Percentiles rank a stretch among this genome's conserved stretches.
These are phyloP conservation scores for Drosophila nasuta DNA, from an alignment of 1,140 invertebrate species.

Conservation along the genomic window DNA sequence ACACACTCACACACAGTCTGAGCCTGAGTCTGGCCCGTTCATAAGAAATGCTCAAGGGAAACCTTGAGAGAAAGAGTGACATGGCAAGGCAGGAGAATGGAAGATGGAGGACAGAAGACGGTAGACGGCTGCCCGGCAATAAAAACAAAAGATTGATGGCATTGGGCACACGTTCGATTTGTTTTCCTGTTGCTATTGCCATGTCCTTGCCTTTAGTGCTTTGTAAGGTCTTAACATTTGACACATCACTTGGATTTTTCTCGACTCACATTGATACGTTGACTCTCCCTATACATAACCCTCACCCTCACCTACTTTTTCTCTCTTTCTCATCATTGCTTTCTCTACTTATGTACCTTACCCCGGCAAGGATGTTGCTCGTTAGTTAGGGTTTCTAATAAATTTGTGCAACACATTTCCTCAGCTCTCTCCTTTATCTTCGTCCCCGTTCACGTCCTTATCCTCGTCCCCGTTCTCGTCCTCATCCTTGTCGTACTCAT, in stretches of 20 bases:
- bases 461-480: constrained; percentile 7
- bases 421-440: constrained; percentile 14
- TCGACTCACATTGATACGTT: constrained; percentile 43
- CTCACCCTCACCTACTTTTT: background rate
- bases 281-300: background rate
- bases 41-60: constrained; percentile 65
- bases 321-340: background rate
- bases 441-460: background rate
- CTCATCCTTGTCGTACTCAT: constrained; percentile 11
- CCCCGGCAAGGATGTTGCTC: constrained; percentile 73
- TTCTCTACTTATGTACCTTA: constrained; percentile 7
- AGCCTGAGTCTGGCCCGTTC: constrained; percentile 58
- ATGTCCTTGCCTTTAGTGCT: constrained; percentile 80
- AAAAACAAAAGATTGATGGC: constrained; percentile 84
- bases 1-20: constrained; percentile 29
- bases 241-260: constrained; percentile 77
- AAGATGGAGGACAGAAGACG: background rate
- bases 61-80: constrained; percentile 35
- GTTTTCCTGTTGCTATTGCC: constrained; percentile 67
- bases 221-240: constrained; percentile 84
- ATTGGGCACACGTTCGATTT: constrained; percentile 84
- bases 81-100: background rate
- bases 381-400: constrained; percentile 83
- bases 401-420: constrained; percentile 83
- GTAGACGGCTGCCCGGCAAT: constrained; percentile 54